Conservation (phyloP, 2,797 vertebrate genomes). For the Anabas testudineus region DNA sequence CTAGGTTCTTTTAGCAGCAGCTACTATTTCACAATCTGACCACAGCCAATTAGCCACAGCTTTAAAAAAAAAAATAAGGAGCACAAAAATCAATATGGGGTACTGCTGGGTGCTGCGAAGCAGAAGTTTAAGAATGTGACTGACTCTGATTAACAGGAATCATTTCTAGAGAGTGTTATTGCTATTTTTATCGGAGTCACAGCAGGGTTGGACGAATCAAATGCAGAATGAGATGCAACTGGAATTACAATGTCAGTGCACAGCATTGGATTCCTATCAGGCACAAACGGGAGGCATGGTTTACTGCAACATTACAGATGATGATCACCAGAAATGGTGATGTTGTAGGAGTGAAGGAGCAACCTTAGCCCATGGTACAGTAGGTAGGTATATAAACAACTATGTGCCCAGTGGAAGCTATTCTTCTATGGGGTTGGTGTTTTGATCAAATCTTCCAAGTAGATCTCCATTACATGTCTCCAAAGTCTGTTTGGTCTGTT, state of each 20-base stretch:
- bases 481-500: not conserved
- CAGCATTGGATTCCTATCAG: slow-evolving; percentile 26
- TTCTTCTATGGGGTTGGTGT: not conserved
- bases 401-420: not conserved
- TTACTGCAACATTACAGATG: slow-evolving; percentile 5
- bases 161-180: slow-evolving; percentile 17
- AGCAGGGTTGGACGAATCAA: slow-evolving; percentile 35
- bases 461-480: not conserved
- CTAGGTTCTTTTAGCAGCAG: not conserved
- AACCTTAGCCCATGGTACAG: too few relatives aligned
- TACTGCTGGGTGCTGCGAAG: too few relatives aligned
- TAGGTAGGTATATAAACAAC: too few relatives aligned
- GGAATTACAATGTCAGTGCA: slow-evolving; percentile 33
- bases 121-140: slow-evolving; percentile 14
- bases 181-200: too few relatives aligned
- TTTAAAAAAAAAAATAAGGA: not conserved
- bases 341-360: not conserved
- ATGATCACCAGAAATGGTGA: not conserved
- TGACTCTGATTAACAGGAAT: slow-evolving; percentile 36
- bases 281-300: not conserved
- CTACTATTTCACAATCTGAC: not conserved
- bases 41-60: not conserved
- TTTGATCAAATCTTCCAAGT: not conserved
- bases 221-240: slow-evolving; percentile 20
- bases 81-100: too few relatives aligned